A percentile compares a stretch with the other conserved stretches of the same genome.
These are phyloP conservation scores for Zingel zingel DNA, from an alignment of 2,113 vertebrate genomes.

Conservation along the genomic window DNA sequence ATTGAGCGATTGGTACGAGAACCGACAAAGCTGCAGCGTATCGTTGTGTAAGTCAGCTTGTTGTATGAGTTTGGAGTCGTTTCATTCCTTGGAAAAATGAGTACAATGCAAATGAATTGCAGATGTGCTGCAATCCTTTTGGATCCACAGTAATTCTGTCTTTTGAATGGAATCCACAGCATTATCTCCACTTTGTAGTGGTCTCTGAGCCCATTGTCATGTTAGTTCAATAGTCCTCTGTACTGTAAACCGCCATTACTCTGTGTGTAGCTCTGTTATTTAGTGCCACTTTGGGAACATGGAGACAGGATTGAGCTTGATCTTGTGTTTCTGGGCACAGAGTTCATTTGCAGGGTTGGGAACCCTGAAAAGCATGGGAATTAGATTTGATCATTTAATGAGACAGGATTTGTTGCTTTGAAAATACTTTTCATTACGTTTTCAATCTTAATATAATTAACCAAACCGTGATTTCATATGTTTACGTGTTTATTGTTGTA, in stretches of 20 bases:
- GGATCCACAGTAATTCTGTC: constrained; percentile 33
- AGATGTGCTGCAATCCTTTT: constrained; percentile 56
- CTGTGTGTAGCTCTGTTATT: constrained; percentile 60
- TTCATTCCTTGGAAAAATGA: constrained; percentile 44
- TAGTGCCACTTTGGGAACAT: constrained; percentile 57
- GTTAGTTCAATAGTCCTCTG: constrained; percentile 70
- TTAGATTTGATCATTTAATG: constrained; percentile 23
- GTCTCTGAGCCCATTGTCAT: constrained; percentile 67
- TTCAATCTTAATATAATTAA: constrained; percentile 1
- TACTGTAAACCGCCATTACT: constrained; percentile 63
- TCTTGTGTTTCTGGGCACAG: constrained; percentile 15
- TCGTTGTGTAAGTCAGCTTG: constrained; percentile 30
- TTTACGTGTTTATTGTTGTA: constrained; percentile 8
- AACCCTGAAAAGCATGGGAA: neutral
- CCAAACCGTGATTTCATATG: neutral
- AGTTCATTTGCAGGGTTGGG: neutral
- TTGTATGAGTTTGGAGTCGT: constrained; percentile 33
- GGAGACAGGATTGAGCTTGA: constrained; percentile 16
- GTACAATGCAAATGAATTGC: constrained; percentile 48
- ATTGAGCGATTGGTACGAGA: neutral
- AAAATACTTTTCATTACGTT: neutral
- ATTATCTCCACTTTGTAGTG: constrained; percentile 60
- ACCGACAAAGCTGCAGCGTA: constrained; percentile 15
- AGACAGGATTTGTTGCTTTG: constrained; percentile 3
- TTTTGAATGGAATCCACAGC: constrained; percentile 42